Evolutionary conservation across 2,797 vertebrate genomes (phyloP), one percentile per base, ranked within the genome.

Genomic region (Nasua narica): DNA sequence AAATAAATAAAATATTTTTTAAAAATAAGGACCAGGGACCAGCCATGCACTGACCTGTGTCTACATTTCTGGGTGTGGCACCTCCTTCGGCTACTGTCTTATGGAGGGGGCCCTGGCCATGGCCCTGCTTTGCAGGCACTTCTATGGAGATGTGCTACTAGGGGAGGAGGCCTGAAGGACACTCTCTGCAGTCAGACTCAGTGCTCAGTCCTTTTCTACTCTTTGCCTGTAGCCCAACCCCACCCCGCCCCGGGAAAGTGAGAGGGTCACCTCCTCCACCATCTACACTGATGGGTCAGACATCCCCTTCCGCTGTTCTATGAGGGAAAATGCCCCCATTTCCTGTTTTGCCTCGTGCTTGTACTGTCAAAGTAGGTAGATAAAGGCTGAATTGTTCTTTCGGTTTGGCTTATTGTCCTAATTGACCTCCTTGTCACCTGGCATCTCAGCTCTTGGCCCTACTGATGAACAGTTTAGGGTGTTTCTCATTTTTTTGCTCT

Each of bases 221-320:
- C 18, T 35, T 15, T 9, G 40, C 81, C 21, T 50, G 54, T 0
- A 0, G 0, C 10, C 3, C 5, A 0, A 0, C 58, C 12, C 27
- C 27, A 2, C 19, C 32, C 7, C 2, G 52, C 54, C 7, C 54
- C 8, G 10, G 0, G 5, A 70, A 70, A 2, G 9, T 8, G 25
- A 23, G n/a, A 29, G 27, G 48, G 2, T 81, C 0, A 0, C 46
- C 67, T 35, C 18, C 25, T 8, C 35, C 4, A n/a, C 32, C 9
- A 3, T 27, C 35, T 50, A 12, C 23, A 4, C 9, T 65, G n/a
- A 43, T 14, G 7, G 8, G 0, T 15, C 27, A n/a, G 37, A 46
- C 43, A 32, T 91, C 0, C 0, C 70, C 52, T 67, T 50, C 23
- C 27, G 23, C 86, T 40, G 7, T 21, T 40, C 48, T 27, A 0